Evolutionary conservation across 2,888 invertebrate genomes (phyloP).

Genomic region (Azorinus chamasolen): DNA sequence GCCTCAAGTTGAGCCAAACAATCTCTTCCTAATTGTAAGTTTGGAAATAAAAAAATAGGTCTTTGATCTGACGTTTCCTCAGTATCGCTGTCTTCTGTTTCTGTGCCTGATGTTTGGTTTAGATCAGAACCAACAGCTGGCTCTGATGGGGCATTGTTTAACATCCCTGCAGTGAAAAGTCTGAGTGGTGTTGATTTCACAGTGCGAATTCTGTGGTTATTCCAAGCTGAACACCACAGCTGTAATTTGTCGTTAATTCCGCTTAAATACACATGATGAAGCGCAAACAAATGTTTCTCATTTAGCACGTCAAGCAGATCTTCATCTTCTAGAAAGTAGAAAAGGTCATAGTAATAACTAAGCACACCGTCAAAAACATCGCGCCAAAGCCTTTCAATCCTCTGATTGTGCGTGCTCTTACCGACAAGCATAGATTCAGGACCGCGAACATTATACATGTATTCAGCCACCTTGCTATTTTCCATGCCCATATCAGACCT

Average conservation of each 20-base stretch:
- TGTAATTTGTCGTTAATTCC: constrained; percentile 39
- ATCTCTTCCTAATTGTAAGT: not conserved
- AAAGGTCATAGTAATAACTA: constrained; percentile 43
- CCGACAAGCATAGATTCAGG: constrained; percentile 44
- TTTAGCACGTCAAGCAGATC: constrained; percentile 30
- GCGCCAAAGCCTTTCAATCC: constrained; percentile 45
- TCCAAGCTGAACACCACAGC: constrained; percentile 37
- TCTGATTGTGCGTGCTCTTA: constrained; percentile 32
- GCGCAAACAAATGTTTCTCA: constrained; percentile 33
- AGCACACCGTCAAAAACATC: constrained; percentile 54
- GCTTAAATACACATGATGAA: constrained; percentile 27
- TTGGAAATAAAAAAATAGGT: constrained; percentile 2
- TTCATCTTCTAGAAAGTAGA: constrained; percentile 38
- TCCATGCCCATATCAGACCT: constrained; percentile 40
- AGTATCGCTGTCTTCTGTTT: not conserved
- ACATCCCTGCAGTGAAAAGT: constrained; percentile 26
- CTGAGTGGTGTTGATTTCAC: constrained; percentile 25
- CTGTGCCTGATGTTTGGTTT: not conserved
- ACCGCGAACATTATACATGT: constrained; percentile 30
- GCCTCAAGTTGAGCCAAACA: not conserved
- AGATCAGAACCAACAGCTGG: not conserved
- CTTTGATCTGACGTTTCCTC: constrained; percentile 8
- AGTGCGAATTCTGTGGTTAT: constrained; percentile 38
- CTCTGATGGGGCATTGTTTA: constrained; percentile 6
- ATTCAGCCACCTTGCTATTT: constrained; percentile 39